Conservation (phyloP, 2,113 vertebrate genomes). For the Castor canadensis region DNA sequence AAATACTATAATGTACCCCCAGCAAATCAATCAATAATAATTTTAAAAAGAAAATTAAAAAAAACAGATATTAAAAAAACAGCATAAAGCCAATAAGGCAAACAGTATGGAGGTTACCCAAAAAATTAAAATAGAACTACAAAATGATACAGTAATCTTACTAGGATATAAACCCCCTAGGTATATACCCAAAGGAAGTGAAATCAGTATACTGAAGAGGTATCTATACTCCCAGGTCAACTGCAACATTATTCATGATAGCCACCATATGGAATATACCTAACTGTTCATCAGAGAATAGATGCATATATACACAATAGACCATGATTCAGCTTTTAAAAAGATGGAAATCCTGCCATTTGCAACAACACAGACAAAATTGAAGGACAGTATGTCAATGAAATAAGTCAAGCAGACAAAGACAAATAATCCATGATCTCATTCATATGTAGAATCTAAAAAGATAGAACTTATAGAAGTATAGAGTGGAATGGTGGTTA, state of each 20-base stretch:
- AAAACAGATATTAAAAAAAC: background rate
- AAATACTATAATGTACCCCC: no score
- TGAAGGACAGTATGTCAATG: background rate
- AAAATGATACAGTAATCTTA: background rate
- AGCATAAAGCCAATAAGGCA: background rate
- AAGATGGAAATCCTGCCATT: background rate
- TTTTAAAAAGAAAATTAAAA: no score
- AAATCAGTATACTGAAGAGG: background rate
- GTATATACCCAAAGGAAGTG: background rate
- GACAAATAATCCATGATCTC: background rate
- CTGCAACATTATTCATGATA: background rate
- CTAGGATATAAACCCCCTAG: no score
- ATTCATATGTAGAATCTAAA: background rate
- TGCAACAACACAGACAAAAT: background rate
- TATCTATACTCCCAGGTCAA: background rate
- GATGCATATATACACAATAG: background rate
- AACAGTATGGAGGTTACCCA: background rate
- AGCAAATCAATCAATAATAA: no score
- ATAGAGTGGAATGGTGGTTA: background rate
- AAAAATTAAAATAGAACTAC: background rate
- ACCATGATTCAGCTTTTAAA: background rate
- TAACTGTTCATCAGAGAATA: background rate
- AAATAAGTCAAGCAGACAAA: background rate
- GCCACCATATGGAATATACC: background rate
- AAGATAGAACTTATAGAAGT: background rate